Evolutionary conservation across 2,888 invertebrate species (phyloP).

Genomic region (Agrotis clavis): DNA sequence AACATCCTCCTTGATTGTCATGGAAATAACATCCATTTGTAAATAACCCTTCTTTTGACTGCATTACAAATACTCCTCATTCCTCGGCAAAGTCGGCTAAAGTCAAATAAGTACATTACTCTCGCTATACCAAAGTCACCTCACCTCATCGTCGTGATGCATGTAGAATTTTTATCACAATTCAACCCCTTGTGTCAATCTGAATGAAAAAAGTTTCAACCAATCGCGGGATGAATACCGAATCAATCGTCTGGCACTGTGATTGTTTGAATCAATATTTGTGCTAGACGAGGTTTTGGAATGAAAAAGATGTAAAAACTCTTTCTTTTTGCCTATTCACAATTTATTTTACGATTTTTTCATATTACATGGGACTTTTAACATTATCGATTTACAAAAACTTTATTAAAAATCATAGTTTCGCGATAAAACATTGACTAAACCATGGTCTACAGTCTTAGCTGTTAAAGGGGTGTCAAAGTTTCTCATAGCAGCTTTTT

Average conservation of each 20-base stretch:
- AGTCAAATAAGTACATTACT: constrained; percentile 45
- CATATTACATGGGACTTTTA: too few species aligned
- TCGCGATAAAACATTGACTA: too few species aligned
- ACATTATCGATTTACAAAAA: too few species aligned
- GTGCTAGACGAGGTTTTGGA: constrained; percentile 28
- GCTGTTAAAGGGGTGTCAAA: too few species aligned
- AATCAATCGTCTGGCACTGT: constrained; percentile 50
- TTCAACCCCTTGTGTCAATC: constrained; percentile 59
- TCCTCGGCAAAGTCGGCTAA: constrained; percentile 16
- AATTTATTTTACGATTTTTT: neutral
- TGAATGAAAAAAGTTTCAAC: constrained; percentile 57
- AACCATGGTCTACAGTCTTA: too few species aligned
- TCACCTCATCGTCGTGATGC: constrained; percentile 9
- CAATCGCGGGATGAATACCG: constrained; percentile 50
- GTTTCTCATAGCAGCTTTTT: too few species aligned
- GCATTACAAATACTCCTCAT: neutral
- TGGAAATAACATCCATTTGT: neutral
- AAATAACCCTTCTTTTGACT: neutral
- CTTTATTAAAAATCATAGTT: too few species aligned
- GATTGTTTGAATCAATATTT: constrained; percentile 63
- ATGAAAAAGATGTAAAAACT: neutral
- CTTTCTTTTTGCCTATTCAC: neutral
- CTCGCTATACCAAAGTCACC: constrained; percentile 22
- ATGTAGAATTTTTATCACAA: constrained; percentile 50
- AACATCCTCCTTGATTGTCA: neutral